Base-by-base conservation (phyloP, 2,113 vertebrate species). In the Platycercus adscitus region DNA sequence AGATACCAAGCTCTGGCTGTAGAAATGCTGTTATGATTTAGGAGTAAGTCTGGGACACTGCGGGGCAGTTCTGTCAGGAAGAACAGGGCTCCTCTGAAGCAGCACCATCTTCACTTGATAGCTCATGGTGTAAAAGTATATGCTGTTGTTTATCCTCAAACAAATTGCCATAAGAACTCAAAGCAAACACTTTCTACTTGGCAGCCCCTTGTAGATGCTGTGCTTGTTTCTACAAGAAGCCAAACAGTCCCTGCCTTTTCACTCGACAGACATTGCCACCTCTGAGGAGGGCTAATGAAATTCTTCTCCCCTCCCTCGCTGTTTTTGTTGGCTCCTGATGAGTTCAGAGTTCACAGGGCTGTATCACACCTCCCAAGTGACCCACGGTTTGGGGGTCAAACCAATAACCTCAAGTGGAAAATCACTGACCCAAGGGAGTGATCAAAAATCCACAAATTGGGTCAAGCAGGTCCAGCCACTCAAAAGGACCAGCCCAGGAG, bases 251-350 rank as follows among this genome's bases (percentile, higher is more conserved):
- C 82, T 46, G 79, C 31, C 66, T 95, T 70, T 91, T 73, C 29
- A 39, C 66, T 80, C 1, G 0, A 44, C 93, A 85, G 71, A 91
- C 75, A 46, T 20, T 81, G 58, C 75, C 87, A 89, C 84, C 86
- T 93, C 94, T 65, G 86, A 96, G 81, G 80, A 96, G 82, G 89
- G 58, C 95, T 97, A 97, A 97, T 96, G 96, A 97, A 97, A 97
- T 96, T 95, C 93, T 94, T 93, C 91, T 91, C 43, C 52, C 73
- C 50, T 72, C 78, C 68, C 28, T 65, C 10, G 1, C 70, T 97
- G 94, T 97, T 97, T 96, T 96, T 94, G 70, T 97, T 95, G 92
- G 80, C 94, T 97, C 64, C 96, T 76, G 94, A 86, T 68, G 79
- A 96, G 96, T 96, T 94, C 96, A 96, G 93, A 96, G 97, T 97